Evolutionary conservation across 2,113 vertebrate genomes (phyloP).

Genomic region (Promerops cafer): DNA sequence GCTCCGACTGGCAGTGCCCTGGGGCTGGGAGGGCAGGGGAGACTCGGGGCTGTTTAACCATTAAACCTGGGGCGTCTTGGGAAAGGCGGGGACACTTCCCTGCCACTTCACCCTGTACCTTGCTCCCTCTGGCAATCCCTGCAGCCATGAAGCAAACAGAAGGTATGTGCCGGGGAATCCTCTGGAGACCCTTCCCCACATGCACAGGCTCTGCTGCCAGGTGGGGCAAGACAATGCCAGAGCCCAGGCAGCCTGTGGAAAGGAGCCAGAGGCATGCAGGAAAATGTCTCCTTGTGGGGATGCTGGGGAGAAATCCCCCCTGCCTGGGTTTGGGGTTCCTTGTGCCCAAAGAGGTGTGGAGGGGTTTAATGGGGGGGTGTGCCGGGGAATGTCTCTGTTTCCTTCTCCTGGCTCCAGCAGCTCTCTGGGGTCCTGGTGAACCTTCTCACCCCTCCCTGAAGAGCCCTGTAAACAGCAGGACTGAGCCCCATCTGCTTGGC

Average conservation of each 20-base stretch:
- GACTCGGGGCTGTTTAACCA: slow-evolving; percentile 62
- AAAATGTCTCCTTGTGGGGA: neutral
- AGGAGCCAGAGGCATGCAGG: neutral
- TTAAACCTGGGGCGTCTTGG: slow-evolving; percentile 66
- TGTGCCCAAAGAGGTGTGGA: neutral
- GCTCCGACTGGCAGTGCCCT: neutral
- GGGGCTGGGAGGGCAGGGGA: neutral
- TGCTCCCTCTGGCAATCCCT: slow-evolving; percentile 46
- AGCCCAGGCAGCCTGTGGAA: neutral
- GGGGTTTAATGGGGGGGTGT: neutral
- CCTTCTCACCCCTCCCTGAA: neutral
- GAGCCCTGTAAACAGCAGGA: neutral
- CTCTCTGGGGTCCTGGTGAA: neutral
- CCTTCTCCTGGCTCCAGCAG: neutral
- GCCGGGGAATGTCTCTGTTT: neutral
- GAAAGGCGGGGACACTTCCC: slow-evolving; percentile 60
- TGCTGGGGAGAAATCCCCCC: neutral
- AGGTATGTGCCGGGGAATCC: slow-evolving; percentile 52
- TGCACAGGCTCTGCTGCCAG: neutral
- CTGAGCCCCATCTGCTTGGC: neutral
- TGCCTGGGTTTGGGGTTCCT: neutral
- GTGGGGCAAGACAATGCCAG: neutral
- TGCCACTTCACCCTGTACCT: slow-evolving; percentile 70
- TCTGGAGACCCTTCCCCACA: neutral
- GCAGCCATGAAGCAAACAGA: slow-evolving; percentile 66